A percentile compares a stretch with the other conserved stretches of the same genome.
phyloP scores from a whole-genome alignment of 2,888 invertebrate species.

The Xestia c-nigrum region DNA sequence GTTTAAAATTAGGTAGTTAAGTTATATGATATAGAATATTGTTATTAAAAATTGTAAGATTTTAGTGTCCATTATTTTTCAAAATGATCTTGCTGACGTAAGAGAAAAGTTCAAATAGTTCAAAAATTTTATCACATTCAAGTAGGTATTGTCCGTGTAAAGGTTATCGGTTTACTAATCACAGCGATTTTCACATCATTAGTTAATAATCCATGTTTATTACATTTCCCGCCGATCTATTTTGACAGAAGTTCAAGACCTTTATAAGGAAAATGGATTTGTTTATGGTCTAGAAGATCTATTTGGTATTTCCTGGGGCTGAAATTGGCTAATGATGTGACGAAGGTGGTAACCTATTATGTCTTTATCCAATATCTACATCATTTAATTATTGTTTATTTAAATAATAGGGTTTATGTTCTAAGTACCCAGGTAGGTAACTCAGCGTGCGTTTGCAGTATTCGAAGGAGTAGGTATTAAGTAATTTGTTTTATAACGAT shows the following conservation, averaged over 20 bases:
- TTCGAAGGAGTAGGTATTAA: not conserved
- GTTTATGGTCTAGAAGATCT: slow-evolving; percentile 6
- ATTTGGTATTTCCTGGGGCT: slow-evolving; percentile 29
- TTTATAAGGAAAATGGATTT: slow-evolving; percentile 41
- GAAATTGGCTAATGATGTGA: not conserved
- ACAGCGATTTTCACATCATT: slow-evolving; percentile 9
- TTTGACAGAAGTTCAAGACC: slow-evolving; percentile 13
- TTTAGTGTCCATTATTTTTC: not conserved
- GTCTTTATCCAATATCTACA: not conserved
- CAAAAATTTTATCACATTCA: slow-evolving; percentile 26
- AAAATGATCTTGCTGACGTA: slow-evolving; percentile 3
- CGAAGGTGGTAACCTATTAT: not conserved
- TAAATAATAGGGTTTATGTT: not conserved
- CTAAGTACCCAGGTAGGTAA: not conserved
- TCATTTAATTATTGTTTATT: slow-evolving; percentile 12
- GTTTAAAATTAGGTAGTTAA: not conserved
- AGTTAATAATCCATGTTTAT: slow-evolving; percentile 15
- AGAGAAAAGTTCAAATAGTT: slow-evolving; percentile 6
- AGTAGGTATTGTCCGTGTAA: not conserved
- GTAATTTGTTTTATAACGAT: not conserved
- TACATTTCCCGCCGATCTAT: slow-evolving; percentile 18
- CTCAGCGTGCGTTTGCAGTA: slow-evolving; percentile 5
- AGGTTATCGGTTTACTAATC: slow-evolving; percentile 10
- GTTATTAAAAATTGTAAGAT: not conserved
- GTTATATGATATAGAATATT: not conserved